Evolutionary conservation across 1,140 invertebrate species (phyloP), one percentile per base, ranked within the genome.

Genomic region (Drosophila ananassae): DNA sequence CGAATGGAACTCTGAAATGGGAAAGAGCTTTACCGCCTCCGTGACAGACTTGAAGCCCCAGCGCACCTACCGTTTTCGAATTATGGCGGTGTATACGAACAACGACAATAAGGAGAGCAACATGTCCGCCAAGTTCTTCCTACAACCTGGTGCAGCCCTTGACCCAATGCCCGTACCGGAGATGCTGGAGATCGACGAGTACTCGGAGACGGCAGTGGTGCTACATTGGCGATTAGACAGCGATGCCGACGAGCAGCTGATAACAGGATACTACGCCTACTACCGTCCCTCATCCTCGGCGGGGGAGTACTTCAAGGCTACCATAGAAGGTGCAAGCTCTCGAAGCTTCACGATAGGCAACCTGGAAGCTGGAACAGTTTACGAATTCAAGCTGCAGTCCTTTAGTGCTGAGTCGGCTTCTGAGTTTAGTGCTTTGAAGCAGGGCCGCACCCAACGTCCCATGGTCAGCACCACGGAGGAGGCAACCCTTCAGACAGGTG

Each of bases 11-110:
- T 64, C 56, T 94, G 46, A 39, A 13, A 25, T 22, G 95, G 17
- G 96, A 96, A 90, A 93, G 13, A 91, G 84, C 28, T 91, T 91
- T 22, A 91, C 90, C 0, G 77, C 90, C 0, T 91, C 90, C 0
- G 96, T 99, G 1, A 93, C 94, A 3, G 95, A 95, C 32, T 92
- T 99, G 0, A 94, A 94, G 63, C 93, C 96, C 0, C 94, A 96
- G 72, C 94, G 76, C 32, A 84, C 74, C 17, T 95, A 94, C 85
- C 96, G 96, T 85, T 99, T 99, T 90, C 94, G 98, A 13, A 97
- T 99, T 63, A 96, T 97, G 9, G 98, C 97, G 0, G 98, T 98
- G 0, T 99, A 98, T 90, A 96, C 95, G 0, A 99, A 99, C 90
- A 95, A 98, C 78, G 98, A 99, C 91, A 98, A 98, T 90, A 97